Conservation (phyloP, 2,113 vertebrate genomes). For the Sylvietta virens region DNA sequence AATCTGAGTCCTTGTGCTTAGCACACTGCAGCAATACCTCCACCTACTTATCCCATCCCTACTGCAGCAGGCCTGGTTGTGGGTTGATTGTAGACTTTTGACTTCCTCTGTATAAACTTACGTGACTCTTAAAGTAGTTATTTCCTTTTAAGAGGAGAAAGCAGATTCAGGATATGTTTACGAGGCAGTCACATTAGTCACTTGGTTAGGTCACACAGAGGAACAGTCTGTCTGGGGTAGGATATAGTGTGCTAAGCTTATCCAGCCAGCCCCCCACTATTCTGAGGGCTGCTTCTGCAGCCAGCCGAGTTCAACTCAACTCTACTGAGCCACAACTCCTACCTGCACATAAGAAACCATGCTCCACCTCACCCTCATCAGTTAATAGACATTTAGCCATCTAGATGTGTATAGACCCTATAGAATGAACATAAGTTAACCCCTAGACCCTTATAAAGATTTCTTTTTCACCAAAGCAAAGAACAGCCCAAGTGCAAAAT, state of each 20-base stretch:
- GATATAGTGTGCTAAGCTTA: neutral
- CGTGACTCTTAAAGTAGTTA: neutral
- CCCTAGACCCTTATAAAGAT: neutral
- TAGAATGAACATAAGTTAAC: neutral
- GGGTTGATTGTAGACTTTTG: neutral
- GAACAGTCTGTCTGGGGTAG: neutral
- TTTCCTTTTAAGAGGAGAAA: neutral
- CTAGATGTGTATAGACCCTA: neutral
- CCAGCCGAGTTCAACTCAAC: neutral
- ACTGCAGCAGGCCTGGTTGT: neutral
- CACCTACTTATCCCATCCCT: neutral
- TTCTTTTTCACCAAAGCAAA: neutral
- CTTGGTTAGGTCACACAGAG: neutral
- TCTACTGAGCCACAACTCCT: neutral
- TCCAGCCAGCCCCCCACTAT: neutral
- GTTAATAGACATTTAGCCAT: neutral
- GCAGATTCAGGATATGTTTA: neutral
- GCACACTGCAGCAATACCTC: neutral
- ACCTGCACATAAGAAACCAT: accelerated
- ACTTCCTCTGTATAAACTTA: neutral
- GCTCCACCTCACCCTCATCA: neutral
- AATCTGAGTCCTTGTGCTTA: neutral
- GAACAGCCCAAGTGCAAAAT: neutral
- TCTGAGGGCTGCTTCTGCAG: neutral
- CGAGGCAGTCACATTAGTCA: neutral